Conservation (phyloP, 1,140 invertebrate genomes). For the Aphelenchoides besseyi region DNA sequence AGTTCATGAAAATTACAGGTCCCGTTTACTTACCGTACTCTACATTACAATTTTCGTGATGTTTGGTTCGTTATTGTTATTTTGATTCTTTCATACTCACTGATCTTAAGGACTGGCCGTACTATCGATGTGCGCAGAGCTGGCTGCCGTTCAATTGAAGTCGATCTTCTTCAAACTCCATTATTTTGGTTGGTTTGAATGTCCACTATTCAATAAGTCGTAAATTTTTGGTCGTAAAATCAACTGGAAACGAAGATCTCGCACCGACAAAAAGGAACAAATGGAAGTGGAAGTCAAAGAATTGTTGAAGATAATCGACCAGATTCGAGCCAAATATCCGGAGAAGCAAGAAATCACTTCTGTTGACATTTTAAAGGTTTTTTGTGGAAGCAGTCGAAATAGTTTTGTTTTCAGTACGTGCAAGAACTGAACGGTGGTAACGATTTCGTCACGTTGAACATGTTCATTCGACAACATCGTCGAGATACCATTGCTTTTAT, state of each 20-base stretch:
- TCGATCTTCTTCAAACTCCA: constrained; percentile 61
- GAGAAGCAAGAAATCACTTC: constrained; percentile 60
- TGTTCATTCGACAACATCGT: constrained; percentile 46
- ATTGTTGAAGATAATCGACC: constrained; percentile 57
- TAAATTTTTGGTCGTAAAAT: constrained; percentile 54
- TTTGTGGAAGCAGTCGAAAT: constrained; percentile 19
- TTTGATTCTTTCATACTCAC: constrained; percentile 28
- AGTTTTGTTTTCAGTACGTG: constrained; percentile 51
- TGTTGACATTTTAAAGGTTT: constrained; percentile 56
- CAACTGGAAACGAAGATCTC: constrained; percentile 54
- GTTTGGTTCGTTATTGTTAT: constrained; percentile 44
- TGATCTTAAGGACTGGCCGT: constrained; percentile 55
- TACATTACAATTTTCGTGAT: constrained; percentile 61
- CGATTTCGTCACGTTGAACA: constrained; percentile 42
- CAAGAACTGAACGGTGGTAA: constrained; percentile 50
- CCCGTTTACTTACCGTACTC: constrained; percentile 53
- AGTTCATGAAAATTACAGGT: too few relatives aligned
- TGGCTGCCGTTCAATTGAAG: constrained; percentile 58
- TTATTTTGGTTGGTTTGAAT: constrained; percentile 54
- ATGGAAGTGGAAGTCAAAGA: constrained; percentile 61
- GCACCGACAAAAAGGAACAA: constrained; percentile 41
- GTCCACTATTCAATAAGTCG: too few relatives aligned
- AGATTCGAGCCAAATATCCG: constrained; percentile 59
- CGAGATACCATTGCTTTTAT: constrained; percentile 62
- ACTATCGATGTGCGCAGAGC: constrained; percentile 60